phyloP scores from a whole-genome alignment of 2,113 vertebrate species.

The Theristicus caerulescens region DNA sequence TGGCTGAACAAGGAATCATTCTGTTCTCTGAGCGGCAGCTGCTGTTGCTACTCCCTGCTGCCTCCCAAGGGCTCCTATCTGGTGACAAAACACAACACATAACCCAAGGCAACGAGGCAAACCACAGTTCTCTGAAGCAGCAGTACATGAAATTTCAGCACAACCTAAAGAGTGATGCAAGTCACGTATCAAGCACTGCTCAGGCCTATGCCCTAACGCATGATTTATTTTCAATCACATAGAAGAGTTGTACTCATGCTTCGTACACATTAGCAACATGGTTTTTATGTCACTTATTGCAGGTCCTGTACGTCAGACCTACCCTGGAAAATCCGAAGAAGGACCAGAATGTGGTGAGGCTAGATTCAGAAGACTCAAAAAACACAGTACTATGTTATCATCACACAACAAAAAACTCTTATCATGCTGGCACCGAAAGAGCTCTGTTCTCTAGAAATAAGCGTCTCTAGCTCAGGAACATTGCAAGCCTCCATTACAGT shows the following conservation, averaged over 20 bases:
- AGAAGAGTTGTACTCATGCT: not conserved
- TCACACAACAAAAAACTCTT: accelerated
- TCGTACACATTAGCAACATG: not conserved
- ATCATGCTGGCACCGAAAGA: not conserved
- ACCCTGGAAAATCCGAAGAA: not conserved
- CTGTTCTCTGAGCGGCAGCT: not conserved
- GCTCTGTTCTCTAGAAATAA: not conserved
- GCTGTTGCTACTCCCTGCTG: not conserved
- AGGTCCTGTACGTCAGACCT: not conserved
- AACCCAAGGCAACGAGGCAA: not conserved
- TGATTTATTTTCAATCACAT: not conserved
- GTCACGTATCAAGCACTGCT: not conserved
- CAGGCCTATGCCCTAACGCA: not conserved
- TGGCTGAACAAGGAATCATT: not conserved
- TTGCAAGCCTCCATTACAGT: not conserved
- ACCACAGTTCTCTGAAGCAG: not conserved
- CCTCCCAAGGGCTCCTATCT: not conserved
- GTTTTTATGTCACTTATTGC: not conserved
- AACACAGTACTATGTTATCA: not conserved
- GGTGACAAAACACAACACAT: not conserved
- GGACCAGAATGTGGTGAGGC: not conserved
- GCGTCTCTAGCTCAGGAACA: not conserved
- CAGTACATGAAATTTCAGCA: not conserved
- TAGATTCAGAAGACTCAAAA: not conserved
- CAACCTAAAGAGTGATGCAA: not conserved